These are phyloP conservation scores for Lochmaea capreae DNA, from an alignment of 2,888 invertebrate species.

Conservation along the genomic window DNA sequence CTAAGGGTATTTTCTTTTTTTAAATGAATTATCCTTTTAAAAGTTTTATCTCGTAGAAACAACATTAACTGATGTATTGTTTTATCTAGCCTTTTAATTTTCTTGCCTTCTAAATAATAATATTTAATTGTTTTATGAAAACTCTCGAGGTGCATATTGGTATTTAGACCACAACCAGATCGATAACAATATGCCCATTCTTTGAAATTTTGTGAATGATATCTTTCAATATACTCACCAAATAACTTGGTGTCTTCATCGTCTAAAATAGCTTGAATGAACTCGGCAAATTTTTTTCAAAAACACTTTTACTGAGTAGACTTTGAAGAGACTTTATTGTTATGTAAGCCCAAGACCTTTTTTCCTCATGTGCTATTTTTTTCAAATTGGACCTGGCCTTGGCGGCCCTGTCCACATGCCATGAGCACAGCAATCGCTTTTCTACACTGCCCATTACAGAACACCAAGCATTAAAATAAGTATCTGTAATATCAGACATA, in stretches of 20 bases:
- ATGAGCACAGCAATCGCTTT: conserved; percentile 10
- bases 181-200: conserved; percentile 14
- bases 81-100: conserved; percentile 13
- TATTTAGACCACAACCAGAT: not conserved
- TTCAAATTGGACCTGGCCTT: conserved; percentile 17
- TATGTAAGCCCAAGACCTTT: not conserved
- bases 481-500: conserved; percentile 28
- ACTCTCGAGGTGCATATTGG: conserved; percentile 1
- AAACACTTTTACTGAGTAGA: not conserved
- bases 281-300: not conserved
- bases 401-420: conserved; percentile 19
- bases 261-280: not conserved
- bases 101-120: conserved; percentile 8
- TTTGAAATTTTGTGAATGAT: not conserved
- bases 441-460: conserved; percentile 6
- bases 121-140: not conserved
- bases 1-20: not conserved
- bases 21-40: conserved; percentile 10
- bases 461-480: conserved; percentile 19
- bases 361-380: conserved; percentile 11
- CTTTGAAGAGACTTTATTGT: conserved; percentile 3
- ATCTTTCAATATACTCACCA: not conserved
- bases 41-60: conserved; percentile 7
- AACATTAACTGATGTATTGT: not conserved
- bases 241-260: not conserved